Evolutionary conservation across 2,888 invertebrate species (phyloP), one percentile per base, ranked within the genome.

Genomic region (Apamea crenata): DNA sequence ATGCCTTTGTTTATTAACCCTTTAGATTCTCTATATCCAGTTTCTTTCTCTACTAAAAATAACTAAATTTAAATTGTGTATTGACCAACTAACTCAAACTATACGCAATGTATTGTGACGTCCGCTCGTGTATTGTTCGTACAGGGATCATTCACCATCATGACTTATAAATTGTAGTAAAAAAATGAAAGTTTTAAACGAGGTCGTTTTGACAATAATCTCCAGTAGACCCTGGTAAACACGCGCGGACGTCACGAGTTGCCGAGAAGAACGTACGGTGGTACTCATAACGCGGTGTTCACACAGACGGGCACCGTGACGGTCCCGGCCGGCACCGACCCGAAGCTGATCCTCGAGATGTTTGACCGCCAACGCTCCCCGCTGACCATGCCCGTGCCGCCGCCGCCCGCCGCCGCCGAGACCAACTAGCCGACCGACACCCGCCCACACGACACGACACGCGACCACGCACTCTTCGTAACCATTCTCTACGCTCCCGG

Each of bases 261-360:
- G 92, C 93, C 86, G 95, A 95, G 94, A 96, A 96, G 95, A 97
- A 93, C 93, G 97, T 97, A 79, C 92, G 94, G 71, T 96, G 96
- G 97, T 97, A 96, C 94, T 97, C 96, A 96, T 96, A 89, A 95
- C 78, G 90, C 89, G 88, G 74, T 88, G 88, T 91, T 87, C 89
- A 87, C 88, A 91, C 96, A 97, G 97, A 97, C 97, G 95, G 97
- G 97, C 90, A 97, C 97, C 87, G 95, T 97, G 93, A 97, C 97
- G 88, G 97, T 97, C 79, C 97, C 97, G 86, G 97, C 97, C 92
- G 97, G 97, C 86, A 97, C 97, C 80, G 97, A 97, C 93, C 97
- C 97, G 90, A 97, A 97, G 94, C 95, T 96, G 91, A 97, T 97
- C 90, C 95, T 97, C 88, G 97, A 97, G 95, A 97, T 97, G 97